Base-by-base conservation (phyloP, 2,113 vertebrate genomes). In the Uria lomvia region DNA sequence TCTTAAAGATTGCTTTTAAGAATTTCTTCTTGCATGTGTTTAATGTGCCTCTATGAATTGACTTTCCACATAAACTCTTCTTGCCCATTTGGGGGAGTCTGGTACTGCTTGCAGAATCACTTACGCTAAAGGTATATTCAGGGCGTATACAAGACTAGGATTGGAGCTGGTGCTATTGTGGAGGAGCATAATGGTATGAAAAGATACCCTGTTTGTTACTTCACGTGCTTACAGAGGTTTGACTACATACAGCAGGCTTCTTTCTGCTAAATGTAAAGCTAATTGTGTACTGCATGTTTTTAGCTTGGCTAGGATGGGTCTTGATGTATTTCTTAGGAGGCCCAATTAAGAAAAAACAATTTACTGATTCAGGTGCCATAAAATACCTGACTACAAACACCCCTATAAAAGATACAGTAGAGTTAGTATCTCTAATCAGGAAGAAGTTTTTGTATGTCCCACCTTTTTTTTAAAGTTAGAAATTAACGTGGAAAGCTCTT, bases 71-170 rank as follows among this genome's bases (percentile, higher is more conserved):
- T 53, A 36, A 63, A 53, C 63, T 86, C 55, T 66, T 55, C 53
- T 73, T 95, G 79, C 66, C 86, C 94, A 13, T 92, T 94, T 94
- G 88, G 72, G 83, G 86, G 94, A 94, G 94, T 81, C 88, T 94
- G 30, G 40, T 91, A 66, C 86, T 89, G 49, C 88, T 78, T 45
- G 22, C 26, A 84, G 60, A 85, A 60, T 77, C 36, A 12, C 15
- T 78, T 43, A 36, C 12, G 8, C 6, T 32, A 21, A 56, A 86
- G 59, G 32, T 85, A 29, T 29, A 23, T 60, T 88, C 60, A 30
- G 19, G 8, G 3, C 79, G 12, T 78, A 34, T 55, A 43, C 85
- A 75, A 79, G 60, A 30, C 32, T 75, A 52, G 13, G 5, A 9
- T 29, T 81, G 45, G 43, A 70, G 18, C 40, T 63, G 42, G 23